Conservation (phyloP, 35 echinoderm and acorn worm species). For the Diadema setosum region DNA sequence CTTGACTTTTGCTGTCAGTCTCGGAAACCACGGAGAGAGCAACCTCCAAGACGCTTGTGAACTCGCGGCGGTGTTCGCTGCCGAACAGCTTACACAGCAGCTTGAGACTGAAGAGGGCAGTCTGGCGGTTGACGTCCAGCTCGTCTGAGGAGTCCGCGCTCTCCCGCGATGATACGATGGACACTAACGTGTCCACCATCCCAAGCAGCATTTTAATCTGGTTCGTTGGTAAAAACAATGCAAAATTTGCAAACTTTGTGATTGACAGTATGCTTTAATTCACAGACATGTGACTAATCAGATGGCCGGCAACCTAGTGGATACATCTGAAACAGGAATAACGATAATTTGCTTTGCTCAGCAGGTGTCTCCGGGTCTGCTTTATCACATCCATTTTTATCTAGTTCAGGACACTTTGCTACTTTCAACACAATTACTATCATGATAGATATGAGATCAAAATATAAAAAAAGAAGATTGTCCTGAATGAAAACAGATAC, state of each 20-base stretch:
- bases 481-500: too few relatives aligned
- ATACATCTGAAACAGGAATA: too few relatives aligned
- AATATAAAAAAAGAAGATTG: too few relatives aligned
- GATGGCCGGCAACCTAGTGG: too few relatives aligned
- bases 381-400: too few relatives aligned
- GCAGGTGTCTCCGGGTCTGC: too few relatives aligned
- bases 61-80: conserved; percentile 27
- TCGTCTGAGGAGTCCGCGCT: conserved; percentile 29
- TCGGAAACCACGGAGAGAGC: conserved; percentile 43
- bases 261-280: too few relatives aligned
- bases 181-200: conserved; percentile 26
- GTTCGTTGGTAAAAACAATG: not conserved
- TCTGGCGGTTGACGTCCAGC: conserved; percentile 78
- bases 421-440: too few relatives aligned
- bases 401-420: too few relatives aligned
- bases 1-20: conserved; percentile 53
- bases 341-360: too few relatives aligned
- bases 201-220: conserved; percentile 43
- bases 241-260: not conserved
- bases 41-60: conserved; percentile 55
- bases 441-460: too few relatives aligned
- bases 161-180: conserved; percentile 35
- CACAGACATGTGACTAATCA: too few relatives aligned
- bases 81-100: conserved; percentile 75
- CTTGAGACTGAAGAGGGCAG: conserved; percentile 97